These are phyloP conservation scores for Ophioderma brevispina DNA, from an alignment of 35 echinoderm and acorn worm species.

Conservation along the genomic window DNA sequence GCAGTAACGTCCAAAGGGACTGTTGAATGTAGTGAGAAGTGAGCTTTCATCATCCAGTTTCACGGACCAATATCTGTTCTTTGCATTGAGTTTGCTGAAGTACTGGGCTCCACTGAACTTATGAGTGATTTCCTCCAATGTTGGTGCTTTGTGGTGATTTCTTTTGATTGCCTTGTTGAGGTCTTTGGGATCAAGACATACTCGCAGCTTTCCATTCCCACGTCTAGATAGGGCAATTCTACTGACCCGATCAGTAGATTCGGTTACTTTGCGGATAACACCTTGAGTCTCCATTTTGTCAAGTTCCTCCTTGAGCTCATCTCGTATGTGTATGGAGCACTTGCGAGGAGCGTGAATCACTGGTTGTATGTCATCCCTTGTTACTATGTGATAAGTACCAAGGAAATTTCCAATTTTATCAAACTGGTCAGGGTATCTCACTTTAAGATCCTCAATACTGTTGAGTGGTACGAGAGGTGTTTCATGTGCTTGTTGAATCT, in stretches of 20 bases:
- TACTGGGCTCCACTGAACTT: constrained; percentile 24
- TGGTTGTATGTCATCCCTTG: constrained; percentile 28
- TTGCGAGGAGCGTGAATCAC: constrained; percentile 43
- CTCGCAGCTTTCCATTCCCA: constrained; percentile 41
- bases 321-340: constrained; percentile 52
- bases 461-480: neutral
- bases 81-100: constrained; percentile 67
- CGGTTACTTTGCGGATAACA: constrained; percentile 63
- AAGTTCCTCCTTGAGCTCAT: constrained; percentile 67
- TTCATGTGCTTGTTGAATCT: neutral
- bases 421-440: constrained; percentile 31
- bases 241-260: constrained; percentile 68
- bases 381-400: neutral
- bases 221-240: constrained; percentile 35
- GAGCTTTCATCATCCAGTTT: constrained; percentile 31
- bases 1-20: constrained; percentile 49
- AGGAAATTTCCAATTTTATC: constrained; percentile 43
- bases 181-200: constrained; percentile 77
- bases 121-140: constrained; percentile 73
- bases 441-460: neutral
- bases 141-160: constrained; percentile 55
- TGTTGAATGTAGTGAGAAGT: constrained; percentile 56
- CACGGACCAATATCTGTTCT: constrained; percentile 53
- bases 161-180: constrained; percentile 54
- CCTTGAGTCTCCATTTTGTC: constrained; percentile 46